Percentiles rank a stretch among this genome's conserved stretches.
Conservation (phyloP, 2,888 invertebrate species). For the Nebria salina region DNA sequence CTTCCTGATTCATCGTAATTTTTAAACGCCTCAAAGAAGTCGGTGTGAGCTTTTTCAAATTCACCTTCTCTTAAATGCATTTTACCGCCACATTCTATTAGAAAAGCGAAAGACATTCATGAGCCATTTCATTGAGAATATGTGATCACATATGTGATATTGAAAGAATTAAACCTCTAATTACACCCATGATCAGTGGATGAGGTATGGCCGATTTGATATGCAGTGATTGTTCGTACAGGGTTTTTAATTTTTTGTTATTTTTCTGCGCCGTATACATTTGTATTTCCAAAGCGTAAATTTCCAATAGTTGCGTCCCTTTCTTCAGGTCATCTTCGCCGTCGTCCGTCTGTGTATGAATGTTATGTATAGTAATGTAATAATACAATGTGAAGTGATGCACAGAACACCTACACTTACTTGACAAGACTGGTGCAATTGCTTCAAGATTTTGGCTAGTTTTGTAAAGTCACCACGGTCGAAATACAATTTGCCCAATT, state of each 20-base stretch:
- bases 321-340: slow-evolving; percentile 98
- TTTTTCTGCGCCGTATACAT: slow-evolving; percentile 99
- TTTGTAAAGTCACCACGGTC: slow-evolving; percentile 95
- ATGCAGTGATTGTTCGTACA: slow-evolving; percentile 97
- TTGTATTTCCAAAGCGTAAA: slow-evolving; percentile 98
- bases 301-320: slow-evolving; percentile 96
- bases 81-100: slow-evolving; percentile 95
- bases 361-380: neutral
- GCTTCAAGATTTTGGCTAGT: slow-evolving; percentile 95
- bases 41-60: slow-evolving; percentile 98
- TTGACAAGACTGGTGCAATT: slow-evolving; percentile 96
- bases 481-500: slow-evolving; percentile 97
- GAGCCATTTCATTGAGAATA: too few relatives aligned
- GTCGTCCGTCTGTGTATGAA: slow-evolving; percentile 76
- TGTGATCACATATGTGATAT: slow-evolving; percentile 27
- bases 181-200: slow-evolving; percentile 99
- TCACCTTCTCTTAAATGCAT: slow-evolving; percentile 99
- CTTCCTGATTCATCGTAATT: slow-evolving; percentile 99
- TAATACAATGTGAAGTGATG: neutral
- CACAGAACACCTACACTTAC: slow-evolving; percentile 22
- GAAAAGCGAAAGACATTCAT: too few relatives aligned
- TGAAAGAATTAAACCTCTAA: slow-evolving; percentile 73
- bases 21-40: slow-evolving; percentile 99
- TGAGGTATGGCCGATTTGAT: slow-evolving; percentile 99
- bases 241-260: slow-evolving; percentile 94